A percentile compares a stretch with the other conserved stretches of the same genome.
Evolutionary conservation across 2,113 vertebrate genomes (phyloP).

Genomic region (Psophia crepitans): DNA sequence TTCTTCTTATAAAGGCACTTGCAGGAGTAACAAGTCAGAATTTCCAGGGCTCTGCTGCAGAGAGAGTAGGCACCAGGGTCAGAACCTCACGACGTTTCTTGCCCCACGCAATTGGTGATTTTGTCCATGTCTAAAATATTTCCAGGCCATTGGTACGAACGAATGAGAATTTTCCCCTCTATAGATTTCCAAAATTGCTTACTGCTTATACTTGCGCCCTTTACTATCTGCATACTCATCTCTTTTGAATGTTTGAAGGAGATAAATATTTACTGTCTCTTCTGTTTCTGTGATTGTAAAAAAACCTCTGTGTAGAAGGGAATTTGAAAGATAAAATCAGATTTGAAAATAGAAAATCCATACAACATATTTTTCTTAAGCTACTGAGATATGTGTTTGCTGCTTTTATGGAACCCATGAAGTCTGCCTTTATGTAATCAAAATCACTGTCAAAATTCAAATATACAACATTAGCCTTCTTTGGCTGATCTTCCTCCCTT

Average conservation of each 20-base stretch:
- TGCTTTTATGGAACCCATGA: not conserved
- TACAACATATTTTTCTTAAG: not conserved
- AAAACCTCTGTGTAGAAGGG: not conserved
- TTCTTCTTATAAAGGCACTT: not conserved
- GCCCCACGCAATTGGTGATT: not conserved
- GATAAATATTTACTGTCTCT: not conserved
- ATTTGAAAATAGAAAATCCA: not conserved
- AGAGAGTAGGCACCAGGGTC: not conserved
- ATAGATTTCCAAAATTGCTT: not conserved
- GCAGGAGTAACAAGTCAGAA: not conserved
- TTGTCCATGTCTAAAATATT: not conserved
- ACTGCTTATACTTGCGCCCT: not conserved
- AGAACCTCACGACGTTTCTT: not conserved
- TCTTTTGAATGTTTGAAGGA: not conserved
- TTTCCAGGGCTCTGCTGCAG: not conserved
- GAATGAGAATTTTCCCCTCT: not conserved
- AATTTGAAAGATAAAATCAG: not conserved
- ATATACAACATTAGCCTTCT: not conserved
- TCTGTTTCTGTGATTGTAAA: not conserved
- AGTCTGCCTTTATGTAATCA: not conserved
- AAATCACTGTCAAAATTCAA: not conserved
- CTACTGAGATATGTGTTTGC: not conserved
- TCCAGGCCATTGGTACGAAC: not conserved
- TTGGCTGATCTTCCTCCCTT: not conserved
- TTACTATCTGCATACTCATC: not conserved